Evolutionary conservation across 2,797 vertebrate species (phyloP).

Genomic region (Selene dorsalis): DNA sequence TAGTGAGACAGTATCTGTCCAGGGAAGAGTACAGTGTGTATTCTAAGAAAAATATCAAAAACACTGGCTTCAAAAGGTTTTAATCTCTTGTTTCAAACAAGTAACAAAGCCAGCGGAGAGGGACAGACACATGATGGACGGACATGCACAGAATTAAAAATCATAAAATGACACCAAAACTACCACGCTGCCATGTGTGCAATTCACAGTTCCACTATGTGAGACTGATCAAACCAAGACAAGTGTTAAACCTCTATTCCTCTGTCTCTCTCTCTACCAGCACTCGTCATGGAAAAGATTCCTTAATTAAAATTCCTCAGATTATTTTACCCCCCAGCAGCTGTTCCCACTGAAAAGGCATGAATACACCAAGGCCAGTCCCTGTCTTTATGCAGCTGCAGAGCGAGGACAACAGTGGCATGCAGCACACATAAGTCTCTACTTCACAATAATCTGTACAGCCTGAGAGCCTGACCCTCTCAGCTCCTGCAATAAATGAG

Average conservation of each 20-base stretch:
- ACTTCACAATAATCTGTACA: constrained; percentile 44
- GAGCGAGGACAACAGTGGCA: constrained; percentile 35
- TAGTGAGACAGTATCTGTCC: constrained; percentile 44
- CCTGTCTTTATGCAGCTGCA: constrained; percentile 22
- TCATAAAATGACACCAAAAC: background rate
- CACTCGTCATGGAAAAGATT: constrained; percentile 62
- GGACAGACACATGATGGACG: background rate
- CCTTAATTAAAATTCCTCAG: constrained; percentile 80
- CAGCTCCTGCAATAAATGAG: constrained; percentile 70
- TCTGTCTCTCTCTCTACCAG: constrained; percentile 48
- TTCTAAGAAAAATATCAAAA: background rate
- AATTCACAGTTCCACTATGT: constrained; percentile 17
- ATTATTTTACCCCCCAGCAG: constrained; percentile 38
- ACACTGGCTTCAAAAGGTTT: constrained; percentile 3
- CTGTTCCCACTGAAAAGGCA: constrained; percentile 48
- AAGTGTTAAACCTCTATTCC: constrained; percentile 48
- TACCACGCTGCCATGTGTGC: background rate
- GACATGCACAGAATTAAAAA: background rate
- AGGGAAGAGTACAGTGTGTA: background rate
- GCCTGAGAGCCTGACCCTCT: constrained; percentile 64
- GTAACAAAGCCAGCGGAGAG: background rate
- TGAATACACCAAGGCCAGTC: constrained; percentile 37
- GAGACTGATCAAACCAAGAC: constrained; percentile 39
- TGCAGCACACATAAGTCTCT: constrained; percentile 35
- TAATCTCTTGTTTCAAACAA: background rate